Evolutionary conservation across 1,140 invertebrate genomes (phyloP), one percentile per base, ranked within the genome.

Genomic region (Gryon sp.): DNA sequence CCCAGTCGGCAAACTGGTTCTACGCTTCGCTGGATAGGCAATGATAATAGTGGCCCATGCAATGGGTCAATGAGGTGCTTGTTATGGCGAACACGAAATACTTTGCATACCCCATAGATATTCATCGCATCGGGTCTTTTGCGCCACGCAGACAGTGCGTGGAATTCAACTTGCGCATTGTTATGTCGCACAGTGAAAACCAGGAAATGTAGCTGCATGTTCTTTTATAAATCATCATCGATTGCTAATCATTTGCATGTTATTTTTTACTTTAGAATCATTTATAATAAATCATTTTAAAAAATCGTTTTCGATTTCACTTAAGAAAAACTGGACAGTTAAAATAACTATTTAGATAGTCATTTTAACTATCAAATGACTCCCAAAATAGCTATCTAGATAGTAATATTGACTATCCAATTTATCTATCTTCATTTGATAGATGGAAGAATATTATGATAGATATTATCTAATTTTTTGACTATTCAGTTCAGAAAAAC

Each of bases 21-120:
- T 78, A 69, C 77, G 73, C 45, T 76, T 50, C 60, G 79, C 41
- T 82, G 76, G 57, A 57, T 80, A 79, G 50, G 63, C 80, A 86
- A 83, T 81, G 81, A 81, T 82, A 82, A 78, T 79, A 78, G 43
- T 22, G 57, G 40, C 59, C 7, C 66, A 50, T 68, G 75, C 82
- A 84, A 87, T 86, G 83, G 85, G 84, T 87, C 87, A 88, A 88
- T 85, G 85, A 87, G 84, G 81, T 86, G 82, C 85, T 88, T 86
- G 84, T 87, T 87, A 88, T 87, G 83, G 80, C 68, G 70, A 85
- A 86, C 85, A 86, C 85, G 85, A 79, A 87, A 83, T 82, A 80
- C 81, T 88, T 88, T 87, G 85, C 87, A 87, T 87, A 87, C 81
- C 79, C 79, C 79, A 79, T 86, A 86, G 84, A 87, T 87, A 86